Percentiles rank a stretch among this genome's conserved stretches.
Evolutionary conservation across 2,888 invertebrate species (phyloP).

Genomic region (Drosophila birchii): DNA sequence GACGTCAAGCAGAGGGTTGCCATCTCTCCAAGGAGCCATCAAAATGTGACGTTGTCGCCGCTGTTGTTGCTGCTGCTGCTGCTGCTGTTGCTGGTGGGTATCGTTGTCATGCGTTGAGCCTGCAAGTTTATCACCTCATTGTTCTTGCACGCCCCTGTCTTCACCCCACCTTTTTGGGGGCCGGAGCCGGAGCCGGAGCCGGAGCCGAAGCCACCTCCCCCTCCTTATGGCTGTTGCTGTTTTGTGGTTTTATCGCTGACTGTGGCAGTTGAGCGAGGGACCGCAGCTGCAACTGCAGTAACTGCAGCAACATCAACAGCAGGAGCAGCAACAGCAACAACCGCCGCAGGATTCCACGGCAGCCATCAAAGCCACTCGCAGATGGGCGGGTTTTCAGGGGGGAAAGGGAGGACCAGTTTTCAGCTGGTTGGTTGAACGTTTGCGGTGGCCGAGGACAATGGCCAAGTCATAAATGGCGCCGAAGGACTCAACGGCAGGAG

Average conservation of each 20-base stretch:
- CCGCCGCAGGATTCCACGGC: conserved; percentile 25
- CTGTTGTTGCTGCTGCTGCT: conserved; percentile 40
- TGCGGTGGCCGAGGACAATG: conserved; percentile 43
- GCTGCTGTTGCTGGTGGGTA: conserved; percentile 44
- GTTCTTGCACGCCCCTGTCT: conserved; percentile 68
- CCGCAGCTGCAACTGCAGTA: conserved; percentile 53
- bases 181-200: too few relatives aligned
- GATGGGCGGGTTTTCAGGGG: not conserved
- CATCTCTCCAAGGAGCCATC: conserved; percentile 70
- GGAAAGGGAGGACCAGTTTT: not conserved
- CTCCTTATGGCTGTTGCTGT: conserved; percentile 45
- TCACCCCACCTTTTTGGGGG: conserved; percentile 8
- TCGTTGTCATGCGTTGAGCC: conserved; percentile 72
- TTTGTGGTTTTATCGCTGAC: conserved; percentile 66
- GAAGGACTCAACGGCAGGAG: conserved; percentile 28
- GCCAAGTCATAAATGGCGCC: conserved; percentile 41
- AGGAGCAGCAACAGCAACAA: conserved; percentile 9
- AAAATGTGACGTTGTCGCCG: conserved; percentile 66
- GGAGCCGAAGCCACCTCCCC: not conserved
- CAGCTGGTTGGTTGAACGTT: conserved; percentile 8
- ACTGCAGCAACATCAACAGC: conserved; percentile 19
- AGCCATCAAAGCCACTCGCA: conserved; percentile 32
- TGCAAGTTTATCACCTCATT: conserved; percentile 79
- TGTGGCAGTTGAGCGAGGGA: conserved; percentile 47
- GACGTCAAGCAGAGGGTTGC: conserved; percentile 39